phyloP scores from a whole-genome alignment of 1,140 invertebrate species.

The Heliconius melpomene region DNA sequence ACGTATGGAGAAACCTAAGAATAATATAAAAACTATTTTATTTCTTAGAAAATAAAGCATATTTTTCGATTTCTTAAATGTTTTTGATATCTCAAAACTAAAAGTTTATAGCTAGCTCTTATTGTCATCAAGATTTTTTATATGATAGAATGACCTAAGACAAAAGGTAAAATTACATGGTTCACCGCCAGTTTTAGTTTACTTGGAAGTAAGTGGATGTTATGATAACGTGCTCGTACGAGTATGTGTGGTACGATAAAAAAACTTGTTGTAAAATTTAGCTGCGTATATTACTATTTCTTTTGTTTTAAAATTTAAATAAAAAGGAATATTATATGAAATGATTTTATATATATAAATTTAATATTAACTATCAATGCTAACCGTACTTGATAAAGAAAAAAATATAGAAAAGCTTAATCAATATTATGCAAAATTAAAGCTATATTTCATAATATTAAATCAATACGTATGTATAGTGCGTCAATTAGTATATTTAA shows the following conservation, averaged over 20 bases:
- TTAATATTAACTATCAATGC: no score
- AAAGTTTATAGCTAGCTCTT: constrained; percentile 57
- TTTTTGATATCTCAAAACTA: constrained; percentile 47
- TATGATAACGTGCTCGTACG: not conserved
- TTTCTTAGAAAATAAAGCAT: constrained; percentile 36
- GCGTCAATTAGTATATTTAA: no score
- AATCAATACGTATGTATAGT: no score
- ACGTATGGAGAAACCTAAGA: constrained; percentile 46
- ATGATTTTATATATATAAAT: no score
- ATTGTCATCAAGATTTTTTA: constrained; percentile 68
- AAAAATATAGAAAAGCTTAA: no score
- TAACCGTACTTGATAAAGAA: no score
- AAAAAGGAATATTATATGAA: no score
- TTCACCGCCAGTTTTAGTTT: not conserved
- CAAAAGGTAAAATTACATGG: constrained; percentile 56
- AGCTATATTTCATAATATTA: no score
- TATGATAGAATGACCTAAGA: constrained; percentile 55
- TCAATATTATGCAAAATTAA: no score
- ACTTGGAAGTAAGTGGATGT: constrained; percentile 34
- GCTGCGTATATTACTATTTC: no score
- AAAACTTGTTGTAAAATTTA: not conserved
- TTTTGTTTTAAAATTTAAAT: no score
- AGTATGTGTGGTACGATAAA: not conserved
- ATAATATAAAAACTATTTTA: constrained; percentile 31
- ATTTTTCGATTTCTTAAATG: constrained; percentile 32